Evolutionary conservation across 30 jellyfish, hydroid and myxozoan genomes (phyloP).

Genomic region (Hydractinia symbiolongicarpus): DNA sequence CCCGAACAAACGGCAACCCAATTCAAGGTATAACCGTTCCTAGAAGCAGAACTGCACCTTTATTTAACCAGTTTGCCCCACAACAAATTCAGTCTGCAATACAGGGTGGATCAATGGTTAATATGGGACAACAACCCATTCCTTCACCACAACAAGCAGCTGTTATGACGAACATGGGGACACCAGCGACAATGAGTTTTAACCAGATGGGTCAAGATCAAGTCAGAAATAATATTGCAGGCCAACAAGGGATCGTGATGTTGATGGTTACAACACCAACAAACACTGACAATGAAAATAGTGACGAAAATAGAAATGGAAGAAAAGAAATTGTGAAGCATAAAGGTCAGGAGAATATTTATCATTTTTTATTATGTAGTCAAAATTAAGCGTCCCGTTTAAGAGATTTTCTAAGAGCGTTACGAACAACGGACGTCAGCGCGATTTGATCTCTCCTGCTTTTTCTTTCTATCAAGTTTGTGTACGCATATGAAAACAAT

Average conservation of each 20-base stretch:
- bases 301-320: background rate
- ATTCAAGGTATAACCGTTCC: background rate
- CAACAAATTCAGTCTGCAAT: background rate
- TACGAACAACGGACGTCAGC: too few relatives aligned
- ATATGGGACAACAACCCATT: background rate
- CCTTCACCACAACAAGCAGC: conserved; percentile 19
- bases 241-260: conserved; percentile 40
- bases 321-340: conserved; percentile 30
- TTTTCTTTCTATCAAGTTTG: too few relatives aligned
- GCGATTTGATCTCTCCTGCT: too few relatives aligned
- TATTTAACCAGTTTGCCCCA: background rate
- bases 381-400: too few relatives aligned
- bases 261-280: conserved; percentile 31
- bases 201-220: background rate
- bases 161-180: conserved; percentile 6
- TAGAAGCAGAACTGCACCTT: background rate
- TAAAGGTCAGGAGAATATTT: conserved; percentile 2
- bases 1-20: background rate
- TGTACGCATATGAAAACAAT: too few relatives aligned
- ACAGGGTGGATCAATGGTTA: background rate
- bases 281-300: background rate
- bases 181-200: background rate
- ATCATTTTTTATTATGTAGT: background rate
- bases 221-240: conserved; percentile 8
- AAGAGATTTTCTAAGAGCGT: too few relatives aligned